Base-by-base conservation (phyloP, 2,797 vertebrate species). In the Sebastes alutus region DNA sequence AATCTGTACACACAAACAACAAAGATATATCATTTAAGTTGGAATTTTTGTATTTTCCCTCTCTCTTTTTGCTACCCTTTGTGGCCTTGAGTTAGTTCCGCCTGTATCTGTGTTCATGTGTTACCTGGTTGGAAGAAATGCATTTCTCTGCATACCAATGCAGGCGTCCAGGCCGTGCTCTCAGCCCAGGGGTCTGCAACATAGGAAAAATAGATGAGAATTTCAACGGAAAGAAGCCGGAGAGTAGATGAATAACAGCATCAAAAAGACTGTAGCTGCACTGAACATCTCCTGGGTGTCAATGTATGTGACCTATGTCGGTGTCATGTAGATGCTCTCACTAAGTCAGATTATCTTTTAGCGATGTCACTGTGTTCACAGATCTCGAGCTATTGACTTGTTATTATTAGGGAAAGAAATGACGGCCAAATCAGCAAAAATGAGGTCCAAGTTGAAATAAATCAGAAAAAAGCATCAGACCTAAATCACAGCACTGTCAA, bases 61-160 rank as follows among this genome's bases (percentile, higher is more conserved):
- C 42, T 46, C 42, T 46, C 30, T 30, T 46, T n/a, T 1, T 58
- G 8, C 4, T 22, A 32, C 42, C 49, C 35, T 32, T 54, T 12
- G 8, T 25, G 32, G 5, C 33, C 42, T 67, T 78, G 29, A 46
- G 29, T 9, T 9, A 62, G 25, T 74, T 49, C 11, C n/a, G 18
- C 1, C 8, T 29, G 10, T 52, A 13, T 64, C n/a, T 33, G 5
- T 27, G 42, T 27, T 6, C 18, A 10, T 46, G 46, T 35, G 20
- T 59, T 93, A 98, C 98, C 96, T 97, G 90, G 73, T 97, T 96
- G 70, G 0, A 69, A 10, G 64, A 0, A 75, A 98, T 95, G 88
- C 97, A 99, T 80, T 82, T 97, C 70, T 97, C 96, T 38, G 96
- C 96, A 91, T 93, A 99, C 98, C 98, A 99, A 46, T 96, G 95